Base-by-base conservation (phyloP, 1,140 invertebrate genomes). In the Meloidogyne floridensis region DNA sequence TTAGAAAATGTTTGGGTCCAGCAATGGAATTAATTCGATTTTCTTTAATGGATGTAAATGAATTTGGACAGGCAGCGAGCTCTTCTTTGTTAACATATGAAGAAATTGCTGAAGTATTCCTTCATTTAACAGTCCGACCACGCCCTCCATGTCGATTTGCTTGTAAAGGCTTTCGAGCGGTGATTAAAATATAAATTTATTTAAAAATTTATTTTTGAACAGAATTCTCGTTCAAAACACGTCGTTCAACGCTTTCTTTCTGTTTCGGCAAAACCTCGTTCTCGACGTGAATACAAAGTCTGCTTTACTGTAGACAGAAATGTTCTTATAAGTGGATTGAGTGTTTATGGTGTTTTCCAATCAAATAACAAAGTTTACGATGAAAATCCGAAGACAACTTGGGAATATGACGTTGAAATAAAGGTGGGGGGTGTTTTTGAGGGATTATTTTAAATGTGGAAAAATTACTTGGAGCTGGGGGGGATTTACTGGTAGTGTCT, bases 51-150 rank as follows among this genome's bases (percentile, higher is more conserved):
- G 78, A 83, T 73, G 82, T 83, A 5, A 82, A 81, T 69, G 82
- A 82, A 65, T 83, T 83, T 54, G 82, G 82, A 6, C 54, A 75
- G 20, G 80, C 80, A 53, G 81, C 81, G 8, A 82, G 81, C 32
- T 81, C 81, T 7, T 80, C 77, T 15, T 51, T 86, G 43, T 70
- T 86, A 53, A 86, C 85, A 15, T 83, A 80, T 43, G 84, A 86
- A 69, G 84, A 86, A 72, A 80, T 86, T 18, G 81, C 84, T 65
- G 85, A 86, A 80, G 85, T 86, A n/a, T 86, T 84, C 75, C 70
- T 86, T n/a, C 85, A 86, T 81, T 72, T 86, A 8, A 84, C 84
- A n/a, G 78, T 86, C 6, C 71, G 75, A 51, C 84, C 84, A 51
- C 77, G 59, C 13, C 84, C 84, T 20, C 47, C 43, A 15, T 80